Evolutionary conservation across 2,888 invertebrate genomes (phyloP).

Genomic region (Trisateles emortualis): DNA sequence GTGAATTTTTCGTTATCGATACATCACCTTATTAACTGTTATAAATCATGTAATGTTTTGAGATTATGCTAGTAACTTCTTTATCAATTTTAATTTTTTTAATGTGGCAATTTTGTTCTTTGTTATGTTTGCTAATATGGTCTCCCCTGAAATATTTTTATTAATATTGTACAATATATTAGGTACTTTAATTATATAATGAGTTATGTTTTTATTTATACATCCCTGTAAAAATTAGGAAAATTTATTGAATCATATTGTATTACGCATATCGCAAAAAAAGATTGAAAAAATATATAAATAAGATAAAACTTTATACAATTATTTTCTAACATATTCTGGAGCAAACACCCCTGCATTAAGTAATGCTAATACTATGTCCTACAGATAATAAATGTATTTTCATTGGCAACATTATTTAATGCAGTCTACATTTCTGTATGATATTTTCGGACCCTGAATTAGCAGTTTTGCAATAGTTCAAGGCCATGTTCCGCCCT

Average conservation of each 20-base stretch:
- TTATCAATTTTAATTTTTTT: constrained; percentile 56
- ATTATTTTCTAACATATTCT: constrained; percentile 74
- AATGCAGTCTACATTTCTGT: constrained; percentile 43
- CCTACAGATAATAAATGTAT: constrained; percentile 26
- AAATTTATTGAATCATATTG: constrained; percentile 71
- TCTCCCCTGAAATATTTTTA: constrained; percentile 71
- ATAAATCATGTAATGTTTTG: constrained; percentile 61
- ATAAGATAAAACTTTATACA: constrained; percentile 69
- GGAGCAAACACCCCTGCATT: constrained; percentile 50
- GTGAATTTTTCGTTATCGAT: constrained; percentile 45
- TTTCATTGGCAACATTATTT: constrained; percentile 53
- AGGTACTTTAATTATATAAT: constrained; percentile 65
- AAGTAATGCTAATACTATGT: constrained; percentile 41
- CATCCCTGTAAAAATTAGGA: constrained; percentile 67
- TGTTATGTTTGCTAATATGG: constrained; percentile 82
- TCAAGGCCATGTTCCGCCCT: constrained; percentile 68
- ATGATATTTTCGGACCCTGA: constrained; percentile 61
- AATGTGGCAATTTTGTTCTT: constrained; percentile 69
- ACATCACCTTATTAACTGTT: constrained; percentile 60
- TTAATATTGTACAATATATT: constrained; percentile 73
- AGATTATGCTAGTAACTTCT: constrained; percentile 74
- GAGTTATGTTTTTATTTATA: constrained; percentile 80
- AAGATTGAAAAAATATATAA: constrained; percentile 69
- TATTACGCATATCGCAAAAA: constrained; percentile 75
- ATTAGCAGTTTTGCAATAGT: constrained; percentile 58